Evolutionary conservation across 2,113 vertebrate species (phyloP), one percentile per base, ranked within the genome.

Genomic region (Nothoprocta perdicaria): DNA sequence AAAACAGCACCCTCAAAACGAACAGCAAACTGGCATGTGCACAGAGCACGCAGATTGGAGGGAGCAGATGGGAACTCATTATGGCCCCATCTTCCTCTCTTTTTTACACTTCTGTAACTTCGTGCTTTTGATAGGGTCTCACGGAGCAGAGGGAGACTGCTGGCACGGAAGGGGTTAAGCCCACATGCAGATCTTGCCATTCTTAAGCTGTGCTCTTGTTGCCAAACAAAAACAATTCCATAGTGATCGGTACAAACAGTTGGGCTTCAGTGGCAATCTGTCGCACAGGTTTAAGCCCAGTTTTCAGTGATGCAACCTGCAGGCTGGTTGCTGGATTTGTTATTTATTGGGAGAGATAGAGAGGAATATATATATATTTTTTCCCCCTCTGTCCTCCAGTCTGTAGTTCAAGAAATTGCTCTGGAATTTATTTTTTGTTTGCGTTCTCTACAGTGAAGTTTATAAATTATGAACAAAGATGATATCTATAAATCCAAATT

Each of bases 191-290:
- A 86, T 92, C 80, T 79, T 73, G 72, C 89, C 89, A 92, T 85
- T 78, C 85, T 93, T 80, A 94, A 91, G 91, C 92, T 88, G 76
- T 10, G 66, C 60, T 95, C 91, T 88, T 94, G 82, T 94, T 89
- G 93, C 93, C 92, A 92, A 96, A 91, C 94, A 96, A 92, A 87
- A 96, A 96, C 95, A 95, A 95, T 97, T 90, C 93, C 91, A 95
- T 45, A 95, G 95, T 67, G 91, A 92, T 67, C 94, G 88, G 92
- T 94, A 93, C 88, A 94, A 29, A 94, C 86, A 96, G 89, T 58
- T 96, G 94, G 92, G 87, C 92, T 96, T 94, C 90, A 94, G 86
- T 94, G 71, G 88, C 94, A 94, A 95, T 85, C 94, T 95, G 91
- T 88, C 88, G 84, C 2, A 0, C 50, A 92, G 65, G 90, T 85